These are phyloP conservation scores for Corythaixoides concolor DNA, from an alignment of 2,113 vertebrate genomes.

Conservation along the genomic window DNA sequence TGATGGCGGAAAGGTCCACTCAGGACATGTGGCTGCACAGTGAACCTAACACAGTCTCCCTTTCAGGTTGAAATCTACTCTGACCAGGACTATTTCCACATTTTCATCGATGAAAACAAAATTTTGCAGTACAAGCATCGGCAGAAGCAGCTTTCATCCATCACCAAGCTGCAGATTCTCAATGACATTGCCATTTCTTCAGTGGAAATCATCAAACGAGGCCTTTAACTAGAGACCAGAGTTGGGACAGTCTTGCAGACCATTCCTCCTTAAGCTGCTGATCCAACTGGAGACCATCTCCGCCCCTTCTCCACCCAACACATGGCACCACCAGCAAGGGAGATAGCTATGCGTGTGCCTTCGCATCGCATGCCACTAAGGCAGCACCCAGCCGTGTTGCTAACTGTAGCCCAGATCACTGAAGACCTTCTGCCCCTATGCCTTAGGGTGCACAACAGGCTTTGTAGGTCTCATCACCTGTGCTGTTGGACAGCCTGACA, in stretches of 20 bases:
- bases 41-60: background rate
- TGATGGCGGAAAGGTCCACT: background rate
- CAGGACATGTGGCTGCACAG: background rate
- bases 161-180: constrained; percentile 79
- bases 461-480: background rate
- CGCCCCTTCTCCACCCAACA: background rate
- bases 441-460: background rate
- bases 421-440: background rate
- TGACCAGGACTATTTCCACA: constrained; percentile 76
- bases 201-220: constrained; percentile 76
- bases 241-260: fast-evolving
- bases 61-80: constrained; percentile 81
- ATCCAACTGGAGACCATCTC: background rate
- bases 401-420: background rate
- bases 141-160: constrained; percentile 70
- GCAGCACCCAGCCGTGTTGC: background rate
- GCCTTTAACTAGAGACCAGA: constrained; percentile 49
- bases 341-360: fast-evolving
- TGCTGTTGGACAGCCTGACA: background rate
- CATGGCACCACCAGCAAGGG: background rate
- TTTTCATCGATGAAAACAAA: constrained; percentile 75
- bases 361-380: fast-evolving
- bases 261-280: background rate
- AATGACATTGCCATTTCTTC: constrained; percentile 77
- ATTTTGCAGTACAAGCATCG: constrained; percentile 78